Base-by-base conservation (phyloP, 2,113 vertebrate species). In the Nibea coibor region DNA sequence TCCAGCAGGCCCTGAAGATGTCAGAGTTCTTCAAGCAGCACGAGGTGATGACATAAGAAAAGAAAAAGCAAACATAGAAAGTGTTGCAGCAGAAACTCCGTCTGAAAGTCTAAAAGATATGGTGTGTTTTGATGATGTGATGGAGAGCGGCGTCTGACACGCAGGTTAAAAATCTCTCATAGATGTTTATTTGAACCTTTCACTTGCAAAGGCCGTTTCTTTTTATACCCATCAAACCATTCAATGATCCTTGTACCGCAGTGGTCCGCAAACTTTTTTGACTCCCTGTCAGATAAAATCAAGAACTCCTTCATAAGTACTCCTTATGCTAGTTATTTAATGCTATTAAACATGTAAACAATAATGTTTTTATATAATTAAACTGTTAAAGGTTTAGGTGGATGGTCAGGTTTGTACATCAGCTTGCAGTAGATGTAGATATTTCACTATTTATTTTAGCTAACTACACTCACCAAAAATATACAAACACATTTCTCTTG, bases 21-120 rank as follows among this genome's bases (percentile, higher is more conserved):
- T 99, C 98, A 0, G 95, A 96, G 75, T 99, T 99, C 95, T 99
- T 99, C 89, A 95, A 94, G 82, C 94, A 75, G 74, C 98, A 99
- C 6, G 98, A 99, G 97, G 98, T 99, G 86, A 96, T 26, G 53
- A 54, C 31, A 71, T 26, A 8, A 51, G 43, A 54, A 64, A 54
- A 4, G 15, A 51, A 54, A 62, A 74, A 72, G 35, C 57, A 69
- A 68, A 61, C 53, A 39, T 26, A 19, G 31, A 47, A 76, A 68
- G 17, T 45, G 22, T 51, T 26, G 68, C n/a, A 48, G 10, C 42
- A 56, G 48, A 3, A 42, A 20, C 17, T 28, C 45, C 10, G 59
- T 28, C 43, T 62, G 4, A 73, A 63, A 22, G n/a, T 62, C 5
- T 20, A 45, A 31, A 56, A 56, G 6, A 65, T n/a, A 19, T 19